Conservation (phyloP, 2,888 invertebrate genomes). For the Sylvicola fuscatus region DNA sequence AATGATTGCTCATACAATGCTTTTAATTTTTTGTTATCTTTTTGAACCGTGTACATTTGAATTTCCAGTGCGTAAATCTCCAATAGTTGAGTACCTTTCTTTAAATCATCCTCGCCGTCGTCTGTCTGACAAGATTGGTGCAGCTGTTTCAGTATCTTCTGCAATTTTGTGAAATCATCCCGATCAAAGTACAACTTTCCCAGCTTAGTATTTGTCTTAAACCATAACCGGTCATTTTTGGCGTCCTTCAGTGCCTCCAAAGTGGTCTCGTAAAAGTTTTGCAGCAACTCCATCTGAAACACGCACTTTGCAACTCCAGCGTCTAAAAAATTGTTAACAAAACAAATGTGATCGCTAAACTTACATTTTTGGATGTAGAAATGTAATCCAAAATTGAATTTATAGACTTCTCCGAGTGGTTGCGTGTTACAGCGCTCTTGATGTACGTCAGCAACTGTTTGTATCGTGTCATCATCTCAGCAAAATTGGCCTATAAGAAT, state of each 20-base stretch:
- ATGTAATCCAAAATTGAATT: slow-evolving; percentile 99
- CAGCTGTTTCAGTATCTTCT: slow-evolving; percentile 90
- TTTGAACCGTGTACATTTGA: slow-evolving; percentile 99
- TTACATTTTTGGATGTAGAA: slow-evolving; percentile 95
- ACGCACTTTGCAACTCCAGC: neutral
- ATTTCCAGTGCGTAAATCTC: slow-evolving; percentile 99
- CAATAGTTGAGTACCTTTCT: slow-evolving; percentile 91
- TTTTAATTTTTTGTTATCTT: slow-evolving; percentile 95
- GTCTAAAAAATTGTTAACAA: slow-evolving; percentile 3
- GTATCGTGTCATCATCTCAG: slow-evolving; percentile 90
- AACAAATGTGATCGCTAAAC: slow-evolving; percentile 15
- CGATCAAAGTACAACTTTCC: slow-evolving; percentile 97
- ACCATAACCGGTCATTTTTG: slow-evolving; percentile 97
- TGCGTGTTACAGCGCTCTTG: slow-evolving; percentile 96
- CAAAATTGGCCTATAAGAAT: slow-evolving; percentile 55
- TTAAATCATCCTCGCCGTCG: slow-evolving; percentile 92
- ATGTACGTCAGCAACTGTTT: slow-evolving; percentile 94
- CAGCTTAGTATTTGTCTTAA: slow-evolving; percentile 97
- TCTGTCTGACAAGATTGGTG: slow-evolving; percentile 97
- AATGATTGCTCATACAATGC: slow-evolving; percentile 94
- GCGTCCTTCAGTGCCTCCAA: slow-evolving; percentile 89
- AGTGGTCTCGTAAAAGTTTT: slow-evolving; percentile 97
- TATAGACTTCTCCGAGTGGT: slow-evolving; percentile 98
- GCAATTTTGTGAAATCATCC: slow-evolving; percentile 80
- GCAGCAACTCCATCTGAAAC: slow-evolving; percentile 79